Percentiles rank a stretch among this genome's conserved stretches.
Conservation (phyloP, 2,888 invertebrate species). For the Sesia bembeciformis region DNA sequence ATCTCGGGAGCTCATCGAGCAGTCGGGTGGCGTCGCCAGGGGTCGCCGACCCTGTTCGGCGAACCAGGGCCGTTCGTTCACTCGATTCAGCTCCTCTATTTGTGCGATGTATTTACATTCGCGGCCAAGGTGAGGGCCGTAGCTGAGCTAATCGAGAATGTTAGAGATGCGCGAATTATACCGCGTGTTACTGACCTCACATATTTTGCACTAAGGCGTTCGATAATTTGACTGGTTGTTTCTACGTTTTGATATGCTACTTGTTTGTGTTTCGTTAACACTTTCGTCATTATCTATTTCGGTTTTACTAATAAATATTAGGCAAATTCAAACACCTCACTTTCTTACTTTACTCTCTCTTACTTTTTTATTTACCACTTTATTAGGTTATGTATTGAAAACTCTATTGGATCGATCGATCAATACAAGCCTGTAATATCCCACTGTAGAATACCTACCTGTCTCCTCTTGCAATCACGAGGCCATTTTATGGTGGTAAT, state of each 20-base stretch:
- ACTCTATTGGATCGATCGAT: too few species aligned
- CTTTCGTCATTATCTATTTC: too few species aligned
- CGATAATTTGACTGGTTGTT: background rate
- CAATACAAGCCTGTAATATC: too few species aligned
- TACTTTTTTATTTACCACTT: too few species aligned
- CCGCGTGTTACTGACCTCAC: constrained; percentile 30
- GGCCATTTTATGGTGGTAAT: too few species aligned
- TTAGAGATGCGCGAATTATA: constrained; percentile 25
- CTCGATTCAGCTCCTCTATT: constrained; percentile 25
- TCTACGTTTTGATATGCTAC: background rate
- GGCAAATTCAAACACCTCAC: too few species aligned
- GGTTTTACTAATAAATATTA: too few species aligned
- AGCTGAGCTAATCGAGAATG: constrained; percentile 4
- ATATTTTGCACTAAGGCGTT: constrained; percentile 4
- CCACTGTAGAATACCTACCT: too few species aligned
- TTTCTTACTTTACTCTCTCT: too few species aligned
- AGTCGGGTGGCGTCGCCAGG: constrained; percentile 38
- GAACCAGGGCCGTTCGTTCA: constrained; percentile 48
- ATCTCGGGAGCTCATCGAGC: constrained; percentile 42
- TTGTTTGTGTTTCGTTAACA: too few species aligned
- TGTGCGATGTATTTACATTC: constrained; percentile 32
- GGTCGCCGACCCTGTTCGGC: constrained; percentile 64
- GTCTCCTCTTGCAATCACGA: too few species aligned
- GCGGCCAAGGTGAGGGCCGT: constrained; percentile 61
- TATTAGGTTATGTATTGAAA: too few species aligned